Percentiles rank a stretch among this genome's conserved stretches.
phyloP scores from a whole-genome alignment of 2,113 vertebrate genomes.

The Siniperca chuatsi region DNA sequence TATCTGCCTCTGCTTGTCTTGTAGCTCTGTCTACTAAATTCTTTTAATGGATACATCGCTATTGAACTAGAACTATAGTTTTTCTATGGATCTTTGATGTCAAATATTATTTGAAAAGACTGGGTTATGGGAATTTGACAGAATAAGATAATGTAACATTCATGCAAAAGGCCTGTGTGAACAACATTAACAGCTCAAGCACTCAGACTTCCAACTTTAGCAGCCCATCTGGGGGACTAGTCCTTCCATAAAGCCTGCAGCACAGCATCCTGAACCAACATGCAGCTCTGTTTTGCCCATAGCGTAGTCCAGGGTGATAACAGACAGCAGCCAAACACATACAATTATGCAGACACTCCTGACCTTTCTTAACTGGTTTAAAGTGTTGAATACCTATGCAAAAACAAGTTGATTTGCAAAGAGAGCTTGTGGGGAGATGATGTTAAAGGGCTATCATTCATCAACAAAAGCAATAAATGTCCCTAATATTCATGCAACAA shows the following conservation, averaged over 20 bases:
- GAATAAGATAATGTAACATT: not conserved
- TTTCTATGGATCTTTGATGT: not conserved
- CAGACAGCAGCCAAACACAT: conserved; percentile 16
- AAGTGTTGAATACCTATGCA: not conserved
- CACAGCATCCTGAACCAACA: conserved; percentile 8
- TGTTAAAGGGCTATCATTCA: not conserved
- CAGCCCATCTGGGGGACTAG: not conserved
- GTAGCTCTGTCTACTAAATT: not conserved
- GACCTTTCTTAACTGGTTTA: conserved; percentile 33
- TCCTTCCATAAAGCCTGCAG: conserved; percentile 11
- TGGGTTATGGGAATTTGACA: not conserved
- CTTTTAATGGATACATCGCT: not conserved
- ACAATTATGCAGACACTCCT: conserved; percentile 32
- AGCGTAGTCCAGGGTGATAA: conserved; percentile 17
- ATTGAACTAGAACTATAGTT: not conserved
- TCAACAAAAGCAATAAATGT: not conserved
- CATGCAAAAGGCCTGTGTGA: not conserved
- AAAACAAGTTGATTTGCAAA: conserved; percentile 26
- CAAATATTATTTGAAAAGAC: not conserved
- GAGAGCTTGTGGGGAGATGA: not conserved
- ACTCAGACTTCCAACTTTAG: not conserved
- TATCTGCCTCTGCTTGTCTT: not conserved
- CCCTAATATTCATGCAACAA: not conserved
- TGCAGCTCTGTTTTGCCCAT: conserved; percentile 17
- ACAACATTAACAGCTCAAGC: conserved; percentile 16